These are phyloP conservation scores for Sturmia bella DNA, from an alignment of 2,888 invertebrate genomes.

Conservation along the genomic window DNA sequence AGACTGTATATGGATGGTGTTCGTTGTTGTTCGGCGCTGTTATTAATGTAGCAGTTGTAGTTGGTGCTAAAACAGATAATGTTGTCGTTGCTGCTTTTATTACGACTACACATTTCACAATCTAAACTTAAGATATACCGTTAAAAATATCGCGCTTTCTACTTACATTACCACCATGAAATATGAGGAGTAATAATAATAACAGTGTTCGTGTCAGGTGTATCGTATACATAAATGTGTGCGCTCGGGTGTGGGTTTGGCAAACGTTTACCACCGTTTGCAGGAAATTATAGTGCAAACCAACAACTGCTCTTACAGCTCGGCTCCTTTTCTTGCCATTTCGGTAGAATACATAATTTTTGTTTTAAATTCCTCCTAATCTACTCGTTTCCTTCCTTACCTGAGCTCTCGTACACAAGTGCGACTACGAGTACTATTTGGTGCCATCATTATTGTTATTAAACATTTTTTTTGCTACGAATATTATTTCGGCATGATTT, in stretches of 20 bases:
- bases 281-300: slow-evolving; percentile 36
- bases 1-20: slow-evolving; percentile 49
- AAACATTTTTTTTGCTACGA: slow-evolving; percentile 39
- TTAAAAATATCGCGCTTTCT: slow-evolving; percentile 44
- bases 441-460: slow-evolving; percentile 61
- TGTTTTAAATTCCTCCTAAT: slow-evolving; percentile 9
- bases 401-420: slow-evolving; percentile 1
- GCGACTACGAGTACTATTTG: slow-evolving; percentile 6
- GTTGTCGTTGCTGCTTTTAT: slow-evolving; percentile 20
- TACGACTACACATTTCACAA: slow-evolving; percentile 18
- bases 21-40: slow-evolving; percentile 32
- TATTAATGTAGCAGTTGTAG: slow-evolving; percentile 21
- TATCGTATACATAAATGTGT: not conserved
- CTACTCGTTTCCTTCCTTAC: slow-evolving; percentile 6
- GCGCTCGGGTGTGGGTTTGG: not conserved
- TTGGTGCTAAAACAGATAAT: slow-evolving; percentile 14
- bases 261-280: slow-evolving; percentile 38
- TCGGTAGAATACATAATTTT: slow-evolving; percentile 11
- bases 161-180: slow-evolving; percentile 63
- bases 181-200: slow-evolving; percentile 61
- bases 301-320: slow-evolving; percentile 10
- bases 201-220: slow-evolving; percentile 30
- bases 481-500: slow-evolving; percentile 6
- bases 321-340: not conserved
- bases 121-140: slow-evolving; percentile 9